Conservation (phyloP, 2,797 vertebrate genomes). For the Carapus acus region DNA sequence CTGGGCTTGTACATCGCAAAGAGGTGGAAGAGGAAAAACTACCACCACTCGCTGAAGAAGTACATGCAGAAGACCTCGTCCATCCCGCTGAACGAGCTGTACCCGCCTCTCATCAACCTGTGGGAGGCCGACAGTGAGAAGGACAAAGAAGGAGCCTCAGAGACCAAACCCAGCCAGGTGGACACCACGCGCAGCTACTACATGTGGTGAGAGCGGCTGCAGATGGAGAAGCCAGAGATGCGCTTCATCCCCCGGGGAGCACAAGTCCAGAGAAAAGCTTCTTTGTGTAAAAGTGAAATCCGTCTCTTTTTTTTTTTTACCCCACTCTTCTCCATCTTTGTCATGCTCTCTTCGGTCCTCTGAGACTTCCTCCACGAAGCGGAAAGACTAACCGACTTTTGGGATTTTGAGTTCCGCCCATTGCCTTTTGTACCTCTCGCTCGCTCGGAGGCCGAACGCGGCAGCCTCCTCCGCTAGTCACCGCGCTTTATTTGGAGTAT, state of each 20-base stretch:
- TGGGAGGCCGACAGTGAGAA: constrained; percentile 97
- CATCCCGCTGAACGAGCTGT: constrained; percentile 93
- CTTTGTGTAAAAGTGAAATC: constrained; percentile 82
- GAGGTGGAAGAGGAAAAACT: constrained; percentile 94
- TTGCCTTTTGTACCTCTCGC: constrained; percentile 76
- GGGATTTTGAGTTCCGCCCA: constrained; percentile 82
- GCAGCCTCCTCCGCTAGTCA: constrained; percentile 79
- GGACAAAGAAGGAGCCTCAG: constrained; percentile 88
- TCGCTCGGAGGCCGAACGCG: constrained; percentile 70
- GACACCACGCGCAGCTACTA: constrained; percentile 99
- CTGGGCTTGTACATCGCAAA: constrained; percentile 84
- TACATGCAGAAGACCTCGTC: constrained; percentile 99
- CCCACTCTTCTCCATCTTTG: too few species aligned
- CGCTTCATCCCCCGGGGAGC: constrained; percentile 75
- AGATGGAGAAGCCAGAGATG: constrained; percentile 28
- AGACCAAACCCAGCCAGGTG: constrained; percentile 88
- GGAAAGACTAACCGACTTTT: constrained; percentile 71
- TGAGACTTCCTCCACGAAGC: constrained; percentile 78
- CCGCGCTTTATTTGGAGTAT: constrained; percentile 76
- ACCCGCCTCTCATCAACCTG: constrained; percentile 96
- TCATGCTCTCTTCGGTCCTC: constrained; percentile 48
- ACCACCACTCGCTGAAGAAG: constrained; percentile 95
- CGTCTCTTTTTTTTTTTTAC: constrained; percentile 39
- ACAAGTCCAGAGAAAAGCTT: constrained; percentile 83
- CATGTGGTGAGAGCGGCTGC: constrained; percentile 85